Base-by-base conservation (phyloP, 2,888 invertebrate genomes). In the Leucoptera coffeella region DNA sequence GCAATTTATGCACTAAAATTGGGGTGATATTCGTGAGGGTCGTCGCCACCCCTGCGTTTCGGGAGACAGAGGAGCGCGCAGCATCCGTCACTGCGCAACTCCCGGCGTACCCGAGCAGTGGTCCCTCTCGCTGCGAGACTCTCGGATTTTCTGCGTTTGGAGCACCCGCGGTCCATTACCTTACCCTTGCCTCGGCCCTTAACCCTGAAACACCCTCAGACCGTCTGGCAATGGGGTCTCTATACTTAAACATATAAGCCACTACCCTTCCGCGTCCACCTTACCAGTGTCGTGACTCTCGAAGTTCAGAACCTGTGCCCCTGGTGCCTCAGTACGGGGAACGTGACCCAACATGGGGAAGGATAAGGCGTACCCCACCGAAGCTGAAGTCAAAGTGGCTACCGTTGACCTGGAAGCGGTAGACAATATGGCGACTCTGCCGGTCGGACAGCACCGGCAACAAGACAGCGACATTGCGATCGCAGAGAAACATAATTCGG, bases 391-490 rank as follows among this genome's bases (percentile, higher is more conserved):
- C 62, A 89, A 88, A 75, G 87, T 89, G 59, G 84, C 89, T 41
- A 89, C 89, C 32, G 90, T 90, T 43, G 88, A 89, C 62, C 77
- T 87, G 47, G 89, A 89, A 65, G 77, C 85, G 38, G 82, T 85
- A 42, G 87, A 88, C 76, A 88, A 89, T 53, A 88, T 88, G 82
- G 89, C 88, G 57, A 89, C 89, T 22, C 75, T 89, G 58, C 89
- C 88, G 41, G 88, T 88, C 32, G 85, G 85, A 34, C 79, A 85
- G 48, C 80, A 82, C 49, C 78, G 75, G 43, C 77, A 75, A 45
- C 73, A 72, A 41, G 78, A 81, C 38, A 80, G 78, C 43, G 83
- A 82, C 49, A 75, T 77, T 46, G 79, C 80, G 38, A 82, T 80
- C 40, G 84, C 84, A 29, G 87, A 87, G 60, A 86, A 85, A 64